Conservation (phyloP, 2,888 invertebrate genomes). For the Tuta absoluta region DNA sequence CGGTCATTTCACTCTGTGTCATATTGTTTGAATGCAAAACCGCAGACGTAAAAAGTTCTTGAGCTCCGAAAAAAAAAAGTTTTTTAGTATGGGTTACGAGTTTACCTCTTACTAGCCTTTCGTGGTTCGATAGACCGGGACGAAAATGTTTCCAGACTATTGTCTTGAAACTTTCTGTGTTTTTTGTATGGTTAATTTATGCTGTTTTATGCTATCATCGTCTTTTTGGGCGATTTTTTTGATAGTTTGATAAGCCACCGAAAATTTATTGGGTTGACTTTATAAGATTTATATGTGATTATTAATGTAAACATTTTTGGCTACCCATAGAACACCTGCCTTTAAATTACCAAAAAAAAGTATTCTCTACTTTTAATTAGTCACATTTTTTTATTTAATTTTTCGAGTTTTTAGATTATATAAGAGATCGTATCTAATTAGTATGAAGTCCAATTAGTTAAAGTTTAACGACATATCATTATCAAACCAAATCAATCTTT, state of each 20-base stretch:
- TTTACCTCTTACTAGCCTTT: too few species aligned
- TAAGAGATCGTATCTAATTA: neutral
- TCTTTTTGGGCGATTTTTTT: too few species aligned
- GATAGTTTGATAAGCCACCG: too few species aligned
- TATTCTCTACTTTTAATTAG: neutral
- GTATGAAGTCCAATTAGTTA: neutral
- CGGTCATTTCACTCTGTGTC: constrained; percentile 14
- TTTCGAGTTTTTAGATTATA: too few species aligned
- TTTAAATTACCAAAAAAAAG: neutral
- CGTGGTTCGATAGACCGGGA: too few species aligned
- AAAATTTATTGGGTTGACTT: too few species aligned
- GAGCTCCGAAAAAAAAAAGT: neutral
- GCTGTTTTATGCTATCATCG: too few species aligned
- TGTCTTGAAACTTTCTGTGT: too few species aligned
- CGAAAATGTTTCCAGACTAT: too few species aligned
- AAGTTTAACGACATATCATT: neutral
- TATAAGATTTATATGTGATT: neutral
- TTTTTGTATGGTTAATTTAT: too few species aligned
- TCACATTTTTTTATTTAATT: too few species aligned
- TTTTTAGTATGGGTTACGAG: too few species aligned
- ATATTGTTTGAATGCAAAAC: constrained; percentile 13
- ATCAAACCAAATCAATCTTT: neutral
- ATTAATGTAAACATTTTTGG: neutral
- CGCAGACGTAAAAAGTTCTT: neutral
- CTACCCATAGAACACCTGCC: neutral